Conservation (phyloP, 30 jellyfish, hydroid and myxozoan species). For the Aurelia aurita complex sp. Pacific region DNA sequence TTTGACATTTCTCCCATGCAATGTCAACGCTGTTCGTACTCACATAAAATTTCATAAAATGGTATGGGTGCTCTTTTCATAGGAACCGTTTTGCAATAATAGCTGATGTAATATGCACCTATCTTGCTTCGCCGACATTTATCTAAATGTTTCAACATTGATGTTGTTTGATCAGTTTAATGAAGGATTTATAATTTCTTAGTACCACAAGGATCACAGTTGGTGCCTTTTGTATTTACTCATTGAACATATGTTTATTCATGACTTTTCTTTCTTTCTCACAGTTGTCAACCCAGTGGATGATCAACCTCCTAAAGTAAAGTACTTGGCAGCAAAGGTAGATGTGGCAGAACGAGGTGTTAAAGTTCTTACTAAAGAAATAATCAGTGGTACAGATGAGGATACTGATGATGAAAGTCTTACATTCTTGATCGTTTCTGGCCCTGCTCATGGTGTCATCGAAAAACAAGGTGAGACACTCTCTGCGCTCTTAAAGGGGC, state of each 20-base stretch:
- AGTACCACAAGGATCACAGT: too few species aligned
- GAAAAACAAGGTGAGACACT: constrained; percentile 77
- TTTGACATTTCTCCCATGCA: too few species aligned
- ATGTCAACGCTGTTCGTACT: too few species aligned
- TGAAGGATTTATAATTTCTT: too few species aligned
- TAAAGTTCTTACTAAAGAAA: constrained; percentile 60
- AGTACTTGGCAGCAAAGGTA: constrained; percentile 46
- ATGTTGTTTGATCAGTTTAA: too few species aligned
- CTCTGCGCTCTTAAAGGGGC: too few species aligned
- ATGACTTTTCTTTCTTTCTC: not conserved
- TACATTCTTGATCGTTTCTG: constrained; percentile 59
- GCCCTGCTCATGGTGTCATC: constrained; percentile 74
- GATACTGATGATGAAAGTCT: constrained; percentile 85
- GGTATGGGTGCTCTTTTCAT: too few species aligned
- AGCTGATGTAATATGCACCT: not conserved
- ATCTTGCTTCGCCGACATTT: not conserved
- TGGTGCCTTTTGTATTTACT: too few species aligned
- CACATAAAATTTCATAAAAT: too few species aligned
- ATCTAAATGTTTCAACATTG: not conserved
- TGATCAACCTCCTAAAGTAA: constrained; percentile 78
- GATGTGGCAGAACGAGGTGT: constrained; percentile 80
- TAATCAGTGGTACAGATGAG: constrained; percentile 87
- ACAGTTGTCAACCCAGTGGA: constrained; percentile 87
- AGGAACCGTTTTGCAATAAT: too few species aligned
- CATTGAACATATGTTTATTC: not conserved